Percentiles rank a stretch among this genome's conserved stretches.
Conservation (phyloP, 1,140 invertebrate genomes). For the Drosophila kikkawai region DNA sequence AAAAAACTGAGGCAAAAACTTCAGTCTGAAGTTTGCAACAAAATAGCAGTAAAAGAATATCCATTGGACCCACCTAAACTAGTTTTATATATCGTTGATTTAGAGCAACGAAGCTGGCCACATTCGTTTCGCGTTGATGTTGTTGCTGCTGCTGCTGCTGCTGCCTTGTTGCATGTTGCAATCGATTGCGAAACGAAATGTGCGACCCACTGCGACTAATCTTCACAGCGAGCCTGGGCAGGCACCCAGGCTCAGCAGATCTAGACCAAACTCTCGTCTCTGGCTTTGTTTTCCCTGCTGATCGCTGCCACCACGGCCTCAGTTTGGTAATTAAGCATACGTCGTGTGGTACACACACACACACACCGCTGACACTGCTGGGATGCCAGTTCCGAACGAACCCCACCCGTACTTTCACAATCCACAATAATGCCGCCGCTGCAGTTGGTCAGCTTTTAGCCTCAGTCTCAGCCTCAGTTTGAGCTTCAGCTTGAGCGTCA, state of each 20-base stretch:
- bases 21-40: constrained; percentile 62
- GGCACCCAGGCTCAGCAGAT: constrained; percentile 27
- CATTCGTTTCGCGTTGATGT: constrained; percentile 75
- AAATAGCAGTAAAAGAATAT: constrained; percentile 83
- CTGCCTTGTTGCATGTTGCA: constrained; percentile 77
- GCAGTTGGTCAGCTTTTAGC: constrained; percentile 70
- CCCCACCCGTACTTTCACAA: constrained; percentile 76
- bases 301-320: constrained; percentile 8
- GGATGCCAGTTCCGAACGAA: constrained; percentile 56
- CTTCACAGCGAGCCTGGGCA: constrained; percentile 63
- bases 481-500: neutral
- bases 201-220: constrained; percentile 83
- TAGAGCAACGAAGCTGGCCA: constrained; percentile 72
- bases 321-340: constrained; percentile 80
- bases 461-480: constrained; percentile 4
- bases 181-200: constrained; percentile 84
- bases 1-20: constrained; percentile 29
- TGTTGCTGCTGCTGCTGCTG: constrained; percentile 44
- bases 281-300: constrained; percentile 68
- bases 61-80: constrained; percentile 84
- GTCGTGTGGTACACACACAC: constrained; percentile 72
- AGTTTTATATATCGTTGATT: constrained; percentile 79
- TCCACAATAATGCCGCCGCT: constrained; percentile 52
- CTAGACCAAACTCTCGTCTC: constrained; percentile 38
- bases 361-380: constrained; percentile 50